Evolutionary conservation across 2,113 vertebrate genomes (phyloP).

Genomic region (Cryptotis parvus): DNA sequence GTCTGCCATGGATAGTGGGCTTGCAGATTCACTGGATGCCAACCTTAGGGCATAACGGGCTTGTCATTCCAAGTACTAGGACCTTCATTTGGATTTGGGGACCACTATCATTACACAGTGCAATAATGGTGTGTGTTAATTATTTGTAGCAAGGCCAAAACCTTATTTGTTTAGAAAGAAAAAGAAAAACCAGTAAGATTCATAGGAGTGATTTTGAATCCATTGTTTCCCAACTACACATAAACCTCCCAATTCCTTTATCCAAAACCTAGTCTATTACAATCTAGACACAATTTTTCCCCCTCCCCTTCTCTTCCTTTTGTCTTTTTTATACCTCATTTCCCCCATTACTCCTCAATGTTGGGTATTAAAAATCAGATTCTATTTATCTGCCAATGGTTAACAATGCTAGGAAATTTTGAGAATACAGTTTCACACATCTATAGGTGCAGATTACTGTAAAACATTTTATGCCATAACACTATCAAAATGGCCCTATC

Average conservation of each 20-base stretch:
- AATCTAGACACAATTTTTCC: not conserved
- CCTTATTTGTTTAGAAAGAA: conserved; percentile 21
- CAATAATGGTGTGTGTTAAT: not conserved
- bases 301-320: not conserved
- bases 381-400: not conserved
- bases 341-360: no score
- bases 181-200: not conserved
- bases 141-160: not conserved
- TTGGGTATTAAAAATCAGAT: not conserved
- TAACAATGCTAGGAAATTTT: not conserved
- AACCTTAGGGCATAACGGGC: not conserved
- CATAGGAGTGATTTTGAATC: not conserved
- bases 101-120: not conserved
- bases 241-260: not conserved
- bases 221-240: not conserved
- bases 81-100: not conserved
- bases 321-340: not conserved
- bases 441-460: not conserved
- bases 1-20: conserved; percentile 58
- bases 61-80: not conserved
- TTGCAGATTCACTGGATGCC: not conserved
- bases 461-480: not conserved
- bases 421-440: not conserved
- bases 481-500: not conserved
- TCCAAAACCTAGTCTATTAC: not conserved